Conservation (phyloP, 1,140 invertebrate genomes). For the Gryllus bimaculatus region DNA sequence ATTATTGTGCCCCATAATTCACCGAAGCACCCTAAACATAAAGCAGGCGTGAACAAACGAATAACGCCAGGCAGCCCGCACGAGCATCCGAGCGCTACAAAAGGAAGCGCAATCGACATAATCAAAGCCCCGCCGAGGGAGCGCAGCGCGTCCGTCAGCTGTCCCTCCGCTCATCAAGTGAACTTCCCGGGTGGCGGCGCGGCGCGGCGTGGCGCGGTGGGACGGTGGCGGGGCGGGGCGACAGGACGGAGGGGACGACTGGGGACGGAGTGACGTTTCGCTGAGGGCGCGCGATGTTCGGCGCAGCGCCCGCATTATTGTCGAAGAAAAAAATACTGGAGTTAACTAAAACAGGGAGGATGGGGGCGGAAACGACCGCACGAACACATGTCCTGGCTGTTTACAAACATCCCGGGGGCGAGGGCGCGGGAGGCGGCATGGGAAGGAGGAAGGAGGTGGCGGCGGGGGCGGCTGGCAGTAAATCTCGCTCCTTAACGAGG, state of each 20-base stretch:
- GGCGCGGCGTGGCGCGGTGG: no score
- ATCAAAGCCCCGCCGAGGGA: not conserved
- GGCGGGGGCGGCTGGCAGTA: not conserved
- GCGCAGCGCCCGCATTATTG: not conserved
- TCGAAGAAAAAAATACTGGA: not conserved
- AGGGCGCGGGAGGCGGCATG: not conserved
- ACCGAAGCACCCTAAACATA: no score
- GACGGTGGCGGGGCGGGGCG: no score
- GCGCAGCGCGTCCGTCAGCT: not conserved
- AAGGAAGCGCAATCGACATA: not conserved
- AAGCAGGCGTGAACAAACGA: no score
- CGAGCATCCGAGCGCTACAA: no score
- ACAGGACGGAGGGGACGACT: no score
- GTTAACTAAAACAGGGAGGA: not conserved
- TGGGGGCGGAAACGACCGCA: not conserved
- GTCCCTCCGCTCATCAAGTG: not conserved
- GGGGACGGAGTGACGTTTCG: not conserved
- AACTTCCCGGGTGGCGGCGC: not conserved
- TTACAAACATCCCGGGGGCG: not conserved
- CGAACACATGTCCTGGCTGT: not conserved
- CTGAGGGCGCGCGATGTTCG: not conserved
- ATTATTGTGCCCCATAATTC: no score
- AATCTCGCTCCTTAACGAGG: not conserved
- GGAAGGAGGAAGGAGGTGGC: not conserved
- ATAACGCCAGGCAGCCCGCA: no score